Percentiles rank a stretch among this genome's conserved stretches.
phyloP scores from a whole-genome alignment of 35 echinoderm and acorn worm genomes.

The Apostichopus californicus region DNA sequence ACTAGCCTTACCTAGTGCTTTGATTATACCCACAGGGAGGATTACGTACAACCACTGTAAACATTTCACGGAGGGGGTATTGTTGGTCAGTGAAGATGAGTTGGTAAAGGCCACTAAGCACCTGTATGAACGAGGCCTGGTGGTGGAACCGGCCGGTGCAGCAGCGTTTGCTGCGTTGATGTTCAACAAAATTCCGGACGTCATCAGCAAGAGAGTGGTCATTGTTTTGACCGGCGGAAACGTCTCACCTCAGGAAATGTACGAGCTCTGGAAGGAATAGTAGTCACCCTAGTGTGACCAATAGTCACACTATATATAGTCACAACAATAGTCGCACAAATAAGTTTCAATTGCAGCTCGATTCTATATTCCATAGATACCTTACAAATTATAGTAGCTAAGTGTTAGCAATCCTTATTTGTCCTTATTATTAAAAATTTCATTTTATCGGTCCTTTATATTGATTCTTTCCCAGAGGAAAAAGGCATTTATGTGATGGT shows the following conservation, averaged over 20 bases:
- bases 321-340: no score
- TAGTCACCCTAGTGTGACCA: no score
- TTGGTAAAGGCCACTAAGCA: slow-evolving; percentile 55
- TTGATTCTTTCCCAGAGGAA: no score
- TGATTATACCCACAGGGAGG: slow-evolving; percentile 45
- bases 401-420: no score
- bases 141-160: slow-evolving; percentile 85
- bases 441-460: no score
- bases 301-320: no score
- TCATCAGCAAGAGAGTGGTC: slow-evolving; percentile 76
- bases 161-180: slow-evolving; percentile 83
- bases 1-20: no score
- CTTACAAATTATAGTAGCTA: no score
- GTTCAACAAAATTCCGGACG: slow-evolving; percentile 72
- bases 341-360: no score
- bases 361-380: no score
- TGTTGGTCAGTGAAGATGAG: slow-evolving; percentile 73
- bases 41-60: slow-evolving; percentile 64
- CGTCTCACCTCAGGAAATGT: slow-evolving; percentile 53
- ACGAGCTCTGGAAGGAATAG: neutral
- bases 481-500: no score
- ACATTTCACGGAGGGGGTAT: slow-evolving; percentile 73
- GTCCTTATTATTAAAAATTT: no score
- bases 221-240: slow-evolving; percentile 83
- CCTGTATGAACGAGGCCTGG: slow-evolving; percentile 68